Base-by-base conservation (phyloP, 2,888 invertebrate genomes). In the Allacma fusca region DNA sequence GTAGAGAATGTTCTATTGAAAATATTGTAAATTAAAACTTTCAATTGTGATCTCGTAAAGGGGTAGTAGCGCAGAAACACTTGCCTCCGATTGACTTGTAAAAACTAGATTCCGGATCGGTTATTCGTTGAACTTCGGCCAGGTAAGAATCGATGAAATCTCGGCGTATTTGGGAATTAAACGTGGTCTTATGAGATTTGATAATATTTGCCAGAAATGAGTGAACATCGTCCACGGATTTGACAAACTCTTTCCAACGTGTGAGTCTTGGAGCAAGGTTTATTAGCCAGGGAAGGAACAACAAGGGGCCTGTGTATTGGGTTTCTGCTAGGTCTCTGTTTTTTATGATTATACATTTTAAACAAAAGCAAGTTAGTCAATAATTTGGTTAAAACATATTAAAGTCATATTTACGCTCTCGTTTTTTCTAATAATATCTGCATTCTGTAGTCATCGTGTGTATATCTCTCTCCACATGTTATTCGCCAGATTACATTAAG, bases 401-500 rank as follows among this genome's bases (percentile, higher is more conserved):
- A 24, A n/a, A n/a, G n/a, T n/a, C n/a, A 28, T 44, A 21, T 77
- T 78, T 81, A 84, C 84, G 84, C 84, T 72, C 80, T 78, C 13
- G 84, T 84, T 64, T 81, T 83, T 64, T 82, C 76, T 9, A 84
- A 64, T 59, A 84, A 81, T 19, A 76, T 77, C 64, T 81, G 77
- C 29, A 83, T 64, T 57, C 80, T 26, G 1, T 68, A 72, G 34
- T 83, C 84, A 62, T 83, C 81, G 62, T 84, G 83, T 16, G 64
- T 78, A 75, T 83, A 83, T 1, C 84, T 78, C 77, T 83, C 79
- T 19, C 84, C 84, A 43, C 82, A 82, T 4, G 82, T 83, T 16
- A 84, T 83, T 78, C 81, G 78, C 84, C 84, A 84, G 2, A 84
- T 70, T 0, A 81, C 79, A 64, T 84, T 84, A 0, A 84, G 76